phyloP scores from a whole-genome alignment of 1,140 invertebrate genomes.

The Dinothrombium tinctorium region DNA sequence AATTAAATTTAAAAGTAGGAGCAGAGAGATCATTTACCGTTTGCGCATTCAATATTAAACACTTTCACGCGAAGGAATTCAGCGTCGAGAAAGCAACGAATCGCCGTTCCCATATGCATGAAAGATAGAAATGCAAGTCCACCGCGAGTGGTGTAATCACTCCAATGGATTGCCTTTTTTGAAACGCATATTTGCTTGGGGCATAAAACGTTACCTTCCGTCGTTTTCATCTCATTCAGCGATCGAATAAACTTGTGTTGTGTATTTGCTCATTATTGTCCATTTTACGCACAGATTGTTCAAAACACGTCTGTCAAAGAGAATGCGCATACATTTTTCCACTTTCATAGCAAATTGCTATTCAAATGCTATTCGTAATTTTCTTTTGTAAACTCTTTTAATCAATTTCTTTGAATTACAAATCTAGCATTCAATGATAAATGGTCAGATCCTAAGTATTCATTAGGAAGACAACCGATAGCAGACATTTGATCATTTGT shows the following conservation, averaged over 20 bases:
- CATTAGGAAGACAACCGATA: constrained; percentile 15
- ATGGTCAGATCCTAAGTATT: constrained; percentile 15
- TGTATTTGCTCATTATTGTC: no score
- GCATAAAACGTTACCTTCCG: no score
- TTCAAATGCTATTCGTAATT: no score
- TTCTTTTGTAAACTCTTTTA: no score
- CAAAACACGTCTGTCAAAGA: no score
- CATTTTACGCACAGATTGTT: no score
- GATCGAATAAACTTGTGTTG: no score
- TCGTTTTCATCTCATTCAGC: no score
- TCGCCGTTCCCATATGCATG: constrained; percentile 5
- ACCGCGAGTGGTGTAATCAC: constrained; percentile 7
- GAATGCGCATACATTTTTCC: no score
- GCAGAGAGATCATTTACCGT: not conserved
- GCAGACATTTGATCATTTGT: constrained; percentile 5
- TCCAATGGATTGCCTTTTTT: no score
- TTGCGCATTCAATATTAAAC: not conserved
- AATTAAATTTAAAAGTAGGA: not conserved
- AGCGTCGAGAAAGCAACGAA: constrained; percentile 4
- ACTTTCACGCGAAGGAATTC: constrained; percentile 1
- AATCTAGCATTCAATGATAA: constrained; percentile 14
- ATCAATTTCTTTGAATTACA: not conserved
- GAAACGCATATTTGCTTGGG: no score
- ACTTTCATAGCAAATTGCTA: no score
- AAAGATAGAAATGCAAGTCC: constrained; percentile 8